These are phyloP conservation scores for Maniola jurtina DNA, from an alignment of 1,140 invertebrate species.

Conservation along the genomic window DNA sequence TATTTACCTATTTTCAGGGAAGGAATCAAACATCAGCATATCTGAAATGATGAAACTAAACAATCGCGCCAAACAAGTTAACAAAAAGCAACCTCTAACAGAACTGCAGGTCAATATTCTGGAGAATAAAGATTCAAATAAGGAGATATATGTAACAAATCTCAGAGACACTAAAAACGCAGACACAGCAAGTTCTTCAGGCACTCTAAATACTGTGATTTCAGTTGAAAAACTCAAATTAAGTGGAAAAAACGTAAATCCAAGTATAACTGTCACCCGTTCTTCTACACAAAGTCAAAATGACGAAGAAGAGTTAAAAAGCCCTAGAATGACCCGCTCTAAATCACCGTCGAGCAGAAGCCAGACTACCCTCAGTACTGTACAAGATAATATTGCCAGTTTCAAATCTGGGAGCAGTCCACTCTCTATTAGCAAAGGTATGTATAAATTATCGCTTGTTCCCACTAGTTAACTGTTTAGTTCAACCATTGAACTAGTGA, in stretches of 20 bases:
- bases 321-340: slow-evolving; percentile 38
- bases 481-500: no score
- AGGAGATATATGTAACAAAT: slow-evolving; percentile 43
- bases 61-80: slow-evolving; percentile 42
- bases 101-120: slow-evolving; percentile 56
- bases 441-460: slow-evolving; percentile 3
- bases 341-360: slow-evolving; percentile 61
- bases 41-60: slow-evolving; percentile 57
- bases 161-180: slow-evolving; percentile 51
- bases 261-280: slow-evolving; percentile 44
- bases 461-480: neutral
- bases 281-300: slow-evolving; percentile 31
- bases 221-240: slow-evolving; percentile 51
- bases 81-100: slow-evolving; percentile 53
- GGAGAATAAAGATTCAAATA: slow-evolving; percentile 39
- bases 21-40: slow-evolving; percentile 61
- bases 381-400: slow-evolving; percentile 58
- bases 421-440: slow-evolving; percentile 51
- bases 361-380: slow-evolving; percentile 59
- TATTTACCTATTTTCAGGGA: slow-evolving; percentile 45
- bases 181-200: slow-evolving; percentile 50
- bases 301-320: slow-evolving; percentile 25
- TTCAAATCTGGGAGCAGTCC: slow-evolving; percentile 61
- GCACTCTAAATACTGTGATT: slow-evolving; percentile 57
- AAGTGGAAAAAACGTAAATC: slow-evolving; percentile 36